phyloP scores from a whole-genome alignment of 2,113 vertebrate species.

The Paraplagusia blochii region DNA sequence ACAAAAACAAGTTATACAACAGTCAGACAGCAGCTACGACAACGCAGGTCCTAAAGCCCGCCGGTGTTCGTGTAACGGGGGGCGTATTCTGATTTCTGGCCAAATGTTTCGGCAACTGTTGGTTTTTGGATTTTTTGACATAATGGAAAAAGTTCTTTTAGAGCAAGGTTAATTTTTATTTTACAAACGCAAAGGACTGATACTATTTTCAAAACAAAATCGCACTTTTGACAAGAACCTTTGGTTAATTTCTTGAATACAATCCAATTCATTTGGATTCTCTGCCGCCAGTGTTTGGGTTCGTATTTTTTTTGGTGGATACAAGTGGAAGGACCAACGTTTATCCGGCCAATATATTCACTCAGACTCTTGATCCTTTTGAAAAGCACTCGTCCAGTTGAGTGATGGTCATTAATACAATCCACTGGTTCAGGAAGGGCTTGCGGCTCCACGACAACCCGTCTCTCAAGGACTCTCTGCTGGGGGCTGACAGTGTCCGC shows the following conservation, averaged over 20 bases:
- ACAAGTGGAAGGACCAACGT: neutral
- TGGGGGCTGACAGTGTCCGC: conserved; percentile 87
- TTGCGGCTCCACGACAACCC: conserved; percentile 98
- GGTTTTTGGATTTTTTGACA: conserved; percentile 46
- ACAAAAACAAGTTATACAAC: conserved; percentile 79
- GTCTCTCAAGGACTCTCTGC: conserved; percentile 87
- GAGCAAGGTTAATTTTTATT: conserved; percentile 75
- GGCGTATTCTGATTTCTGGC: conserved; percentile 22
- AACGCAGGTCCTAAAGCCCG: conserved; percentile 67
- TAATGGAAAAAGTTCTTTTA: conserved; percentile 75
- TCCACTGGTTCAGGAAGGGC: conserved; percentile 99
- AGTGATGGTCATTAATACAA: conserved; percentile 92
- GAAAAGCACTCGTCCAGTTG: conserved; percentile 56
- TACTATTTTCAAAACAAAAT: conserved; percentile 14
- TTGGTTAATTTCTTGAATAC: neutral
- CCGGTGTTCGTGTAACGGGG: neutral
- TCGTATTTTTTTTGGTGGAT: neutral
- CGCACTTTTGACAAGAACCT: neutral
- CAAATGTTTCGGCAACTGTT: conserved; percentile 65
- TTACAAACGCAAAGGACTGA: neutral
- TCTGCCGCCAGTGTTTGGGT: too few species aligned
- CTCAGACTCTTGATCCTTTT: neutral
- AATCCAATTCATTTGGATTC: neutral
- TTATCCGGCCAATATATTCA: too few species aligned
- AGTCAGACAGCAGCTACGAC: neutral